phyloP scores from a whole-genome alignment of 2,888 invertebrate genomes.

The Cryptus viduatorius region DNA sequence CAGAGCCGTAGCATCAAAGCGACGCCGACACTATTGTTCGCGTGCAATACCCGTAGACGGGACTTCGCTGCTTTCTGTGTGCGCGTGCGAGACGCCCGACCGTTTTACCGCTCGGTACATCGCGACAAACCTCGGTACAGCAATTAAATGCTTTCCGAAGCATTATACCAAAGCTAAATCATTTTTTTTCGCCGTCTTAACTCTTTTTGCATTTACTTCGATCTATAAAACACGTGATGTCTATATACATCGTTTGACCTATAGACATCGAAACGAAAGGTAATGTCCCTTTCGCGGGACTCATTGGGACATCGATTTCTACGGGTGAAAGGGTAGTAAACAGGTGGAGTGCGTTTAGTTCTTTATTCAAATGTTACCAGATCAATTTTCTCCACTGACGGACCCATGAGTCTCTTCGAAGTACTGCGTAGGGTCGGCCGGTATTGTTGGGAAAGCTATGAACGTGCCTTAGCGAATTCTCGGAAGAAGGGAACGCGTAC shows the following conservation, averaged over 20 bases:
- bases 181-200: conserved; percentile 15
- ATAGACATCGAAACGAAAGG: too few species aligned
- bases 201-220: too few species aligned
- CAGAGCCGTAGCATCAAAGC: conserved; percentile 60
- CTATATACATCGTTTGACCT: too few species aligned
- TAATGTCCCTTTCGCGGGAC: background rate
- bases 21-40: conserved; percentile 62
- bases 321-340: background rate
- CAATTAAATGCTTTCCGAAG: background rate
- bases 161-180: conserved; percentile 32
- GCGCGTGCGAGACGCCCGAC: background rate
- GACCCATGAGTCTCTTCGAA: conserved; percentile 45
- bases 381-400: background rate
- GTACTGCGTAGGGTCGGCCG: background rate
- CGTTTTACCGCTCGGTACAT: conserved; percentile 22
- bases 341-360: conserved; percentile 24
- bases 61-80: background rate
- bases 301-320: background rate
- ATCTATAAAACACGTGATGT: too few species aligned
- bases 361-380: conserved; percentile 1
- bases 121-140: conserved; percentile 38
- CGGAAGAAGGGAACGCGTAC: conserved; percentile 74
- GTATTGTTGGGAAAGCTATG: background rate
- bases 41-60: conserved; percentile 12
- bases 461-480: conserved; percentile 66